phyloP scores from a whole-genome alignment of 1,140 invertebrate genomes.

The Triops longicaudatus region DNA sequence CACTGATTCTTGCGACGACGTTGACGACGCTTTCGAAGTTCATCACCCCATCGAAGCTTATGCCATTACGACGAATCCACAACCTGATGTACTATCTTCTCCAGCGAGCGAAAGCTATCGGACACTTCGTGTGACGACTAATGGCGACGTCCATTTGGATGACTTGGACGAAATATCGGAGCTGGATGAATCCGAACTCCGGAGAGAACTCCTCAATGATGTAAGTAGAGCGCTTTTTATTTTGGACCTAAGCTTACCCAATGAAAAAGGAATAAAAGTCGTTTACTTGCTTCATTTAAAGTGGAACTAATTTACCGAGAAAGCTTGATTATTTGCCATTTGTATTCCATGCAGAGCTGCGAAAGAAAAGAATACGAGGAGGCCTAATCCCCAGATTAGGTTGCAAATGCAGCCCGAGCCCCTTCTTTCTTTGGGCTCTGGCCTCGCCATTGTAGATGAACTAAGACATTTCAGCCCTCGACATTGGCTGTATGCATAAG shows the following conservation, averaged over 20 bases:
- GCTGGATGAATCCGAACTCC: slow-evolving; percentile 57
- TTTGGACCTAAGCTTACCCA: not conserved
- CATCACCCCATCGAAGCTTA: slow-evolving; percentile 4
- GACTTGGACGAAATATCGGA: slow-evolving; percentile 48
- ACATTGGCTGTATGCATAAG: too few species aligned
- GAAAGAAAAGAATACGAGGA: too few species aligned
- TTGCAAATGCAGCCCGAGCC: too few species aligned
- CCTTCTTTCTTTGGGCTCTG: too few species aligned
- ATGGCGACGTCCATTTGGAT: not conserved
- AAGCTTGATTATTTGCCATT: too few species aligned
- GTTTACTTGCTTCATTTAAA: too few species aligned
- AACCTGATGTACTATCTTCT: not conserved
- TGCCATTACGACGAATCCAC: not conserved
- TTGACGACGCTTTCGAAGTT: not conserved
- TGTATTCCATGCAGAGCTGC: too few species aligned
- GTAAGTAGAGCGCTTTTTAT: slow-evolving; percentile 46
- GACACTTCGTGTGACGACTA: not conserved
- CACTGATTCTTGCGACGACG: not conserved
- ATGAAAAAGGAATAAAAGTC: not conserved
- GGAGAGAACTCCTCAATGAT: slow-evolving; percentile 64
- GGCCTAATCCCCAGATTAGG: too few species aligned
- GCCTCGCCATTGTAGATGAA: too few species aligned
- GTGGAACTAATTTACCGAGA: too few species aligned
- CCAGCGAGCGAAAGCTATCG: not conserved
- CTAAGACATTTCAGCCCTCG: too few species aligned